Evolutionary conservation across 2,797 vertebrate genomes (phyloP).

Genomic region (Melanotaenia nigrans): DNA sequence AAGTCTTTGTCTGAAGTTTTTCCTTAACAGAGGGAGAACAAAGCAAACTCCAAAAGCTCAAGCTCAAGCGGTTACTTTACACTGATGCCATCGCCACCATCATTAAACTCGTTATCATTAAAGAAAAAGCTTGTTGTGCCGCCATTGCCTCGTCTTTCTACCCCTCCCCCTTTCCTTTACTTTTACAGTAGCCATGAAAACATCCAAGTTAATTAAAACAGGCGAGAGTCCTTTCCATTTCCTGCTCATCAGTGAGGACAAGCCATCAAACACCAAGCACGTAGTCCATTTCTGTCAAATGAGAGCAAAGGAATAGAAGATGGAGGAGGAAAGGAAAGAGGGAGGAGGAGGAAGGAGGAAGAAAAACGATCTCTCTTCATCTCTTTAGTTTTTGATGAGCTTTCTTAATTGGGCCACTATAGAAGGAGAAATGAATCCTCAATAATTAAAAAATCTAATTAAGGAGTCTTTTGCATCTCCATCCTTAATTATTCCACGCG

Average conservation of each 20-base stretch:
- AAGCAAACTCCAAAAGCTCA: constrained; percentile 38
- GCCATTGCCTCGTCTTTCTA: constrained; percentile 16
- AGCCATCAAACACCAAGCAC: constrained; percentile 70
- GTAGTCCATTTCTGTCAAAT: constrained; percentile 69
- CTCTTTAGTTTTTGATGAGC: constrained; percentile 81
- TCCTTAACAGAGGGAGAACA: constrained; percentile 44
- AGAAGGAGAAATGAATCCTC: constrained; percentile 83
- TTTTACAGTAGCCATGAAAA: constrained; percentile 48
- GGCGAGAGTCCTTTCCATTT: constrained; percentile 47
- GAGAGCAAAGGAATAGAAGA: constrained; percentile 45
- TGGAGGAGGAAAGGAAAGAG: constrained; percentile 18
- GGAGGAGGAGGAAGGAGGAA: constrained; percentile 31
- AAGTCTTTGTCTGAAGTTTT: constrained; percentile 33
- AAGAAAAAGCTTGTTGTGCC: constrained; percentile 32
- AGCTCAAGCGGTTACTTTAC: constrained; percentile 54
- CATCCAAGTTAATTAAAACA: constrained; percentile 73
- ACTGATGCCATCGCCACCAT: constrained; percentile 58
- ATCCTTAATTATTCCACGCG: constrained; percentile 81
- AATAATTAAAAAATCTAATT: constrained; percentile 89
- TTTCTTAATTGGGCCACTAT: constrained; percentile 84
- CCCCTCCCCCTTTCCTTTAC: constrained; percentile 30
- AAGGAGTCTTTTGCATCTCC: constrained; percentile 85
- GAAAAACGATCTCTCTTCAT: constrained; percentile 64
- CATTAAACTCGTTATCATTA: constrained; percentile 71
- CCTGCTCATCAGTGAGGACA: constrained; percentile 66